phyloP scores from a whole-genome alignment of 2,113 vertebrate species.

The Orycteropus afer region DNA sequence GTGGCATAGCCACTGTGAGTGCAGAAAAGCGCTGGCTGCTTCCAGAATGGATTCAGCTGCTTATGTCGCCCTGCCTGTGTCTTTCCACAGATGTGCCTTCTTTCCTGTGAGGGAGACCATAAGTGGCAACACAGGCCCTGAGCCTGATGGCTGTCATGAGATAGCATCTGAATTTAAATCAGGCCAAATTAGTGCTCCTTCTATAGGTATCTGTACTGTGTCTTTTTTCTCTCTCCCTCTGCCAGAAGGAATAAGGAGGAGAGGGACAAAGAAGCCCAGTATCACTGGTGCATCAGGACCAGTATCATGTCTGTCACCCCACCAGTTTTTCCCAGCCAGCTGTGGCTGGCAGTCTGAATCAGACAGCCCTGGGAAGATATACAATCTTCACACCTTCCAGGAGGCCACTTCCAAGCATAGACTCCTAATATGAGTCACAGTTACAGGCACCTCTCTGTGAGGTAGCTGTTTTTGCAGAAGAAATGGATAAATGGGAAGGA shows the following conservation, averaged over 20 bases:
- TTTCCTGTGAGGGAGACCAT: neutral
- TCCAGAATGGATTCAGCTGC: neutral
- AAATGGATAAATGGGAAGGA: neutral
- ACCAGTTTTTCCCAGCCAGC: neutral
- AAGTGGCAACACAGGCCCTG: neutral
- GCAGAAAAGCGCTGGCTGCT: neutral
- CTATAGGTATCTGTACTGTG: neutral
- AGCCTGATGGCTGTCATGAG: neutral
- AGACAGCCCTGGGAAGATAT: neutral
- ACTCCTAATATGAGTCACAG: neutral
- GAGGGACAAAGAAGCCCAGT: neutral
- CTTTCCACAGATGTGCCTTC: rapidly evolving
- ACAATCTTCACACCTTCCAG: neutral
- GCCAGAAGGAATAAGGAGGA: neutral
- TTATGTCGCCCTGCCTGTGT: no score
- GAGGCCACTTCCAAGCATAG: neutral
- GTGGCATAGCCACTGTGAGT: neutral
- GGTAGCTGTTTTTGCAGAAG: neutral
- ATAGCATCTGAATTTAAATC: slow-evolving; percentile 36
- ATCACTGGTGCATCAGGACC: neutral
- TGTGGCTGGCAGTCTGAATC: neutral
- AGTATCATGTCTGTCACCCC: neutral
- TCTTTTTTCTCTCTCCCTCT: neutral
- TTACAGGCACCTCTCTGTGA: neutral
- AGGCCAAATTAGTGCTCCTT: neutral